Conservation (phyloP, 2,888 invertebrate species). For the Metacarcinus magister region DNA sequence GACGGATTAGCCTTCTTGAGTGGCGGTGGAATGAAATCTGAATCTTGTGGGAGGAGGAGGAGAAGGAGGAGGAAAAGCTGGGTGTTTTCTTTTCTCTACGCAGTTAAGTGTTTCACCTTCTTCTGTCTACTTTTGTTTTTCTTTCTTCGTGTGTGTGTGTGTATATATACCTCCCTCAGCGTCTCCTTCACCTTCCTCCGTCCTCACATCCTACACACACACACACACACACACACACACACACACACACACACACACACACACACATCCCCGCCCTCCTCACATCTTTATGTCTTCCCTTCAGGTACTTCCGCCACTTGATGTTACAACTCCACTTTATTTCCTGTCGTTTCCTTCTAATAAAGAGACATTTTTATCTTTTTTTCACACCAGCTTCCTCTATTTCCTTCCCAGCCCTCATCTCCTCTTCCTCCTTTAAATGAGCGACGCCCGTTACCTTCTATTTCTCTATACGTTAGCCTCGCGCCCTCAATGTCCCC, state of each 20-base stretch:
- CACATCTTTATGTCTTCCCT: background rate
- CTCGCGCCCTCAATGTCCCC: background rate
- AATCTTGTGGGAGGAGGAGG: background rate
- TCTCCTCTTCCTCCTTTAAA: background rate
- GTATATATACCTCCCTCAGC: no score
- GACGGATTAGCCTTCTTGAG: background rate
- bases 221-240: constrained; percentile 59
- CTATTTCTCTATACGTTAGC: background rate
- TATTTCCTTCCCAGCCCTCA: constrained; percentile 2
- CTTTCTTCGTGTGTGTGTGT: background rate
- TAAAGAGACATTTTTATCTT: background rate
- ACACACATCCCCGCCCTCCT: background rate
- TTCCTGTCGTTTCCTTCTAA: background rate
- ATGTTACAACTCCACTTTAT: background rate
- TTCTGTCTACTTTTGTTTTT: background rate
- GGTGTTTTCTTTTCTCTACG: background rate
- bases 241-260: constrained; percentile 58
- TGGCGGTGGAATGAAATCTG: background rate
- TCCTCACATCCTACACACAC: background rate
- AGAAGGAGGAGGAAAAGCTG: background rate
- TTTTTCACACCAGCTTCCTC: background rate
- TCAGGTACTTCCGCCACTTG: background rate
- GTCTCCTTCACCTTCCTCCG: background rate
- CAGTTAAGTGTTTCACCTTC: background rate
- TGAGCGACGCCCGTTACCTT: no score